Base-by-base conservation (phyloP, 1,140 invertebrate genomes). In the Cyclina sinensis region DNA sequence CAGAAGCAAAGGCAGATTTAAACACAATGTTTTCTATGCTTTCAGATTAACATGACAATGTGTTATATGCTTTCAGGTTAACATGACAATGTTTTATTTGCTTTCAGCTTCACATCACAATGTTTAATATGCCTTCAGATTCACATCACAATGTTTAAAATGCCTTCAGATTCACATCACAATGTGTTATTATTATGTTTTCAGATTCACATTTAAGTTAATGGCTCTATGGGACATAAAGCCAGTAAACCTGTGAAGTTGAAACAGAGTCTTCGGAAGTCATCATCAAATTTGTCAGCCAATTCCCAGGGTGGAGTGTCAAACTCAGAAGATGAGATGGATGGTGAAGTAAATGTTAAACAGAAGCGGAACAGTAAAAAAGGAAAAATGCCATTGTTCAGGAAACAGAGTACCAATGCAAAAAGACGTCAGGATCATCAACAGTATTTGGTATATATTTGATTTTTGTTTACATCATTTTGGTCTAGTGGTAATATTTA, bases 341-440 rank as follows among this genome's bases (percentile, higher is more conserved):
- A 86, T 24, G 70, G 70, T 0, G 51, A 76, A 7, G 3, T 84
- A 57, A 46, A 48, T 35, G 1, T 27, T 1, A 35, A 21, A 14
- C 32, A 37, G 46, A 62, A 78, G 24, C 24, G 43, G 27, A 76
- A 68, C 12, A 37, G 30, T 5, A 70, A 88, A 43, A 81, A 88
- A 32, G 35, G 59, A 37, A 86, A 86, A 27, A 88, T 88, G 86
- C 59, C 86, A 18, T 18, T 88, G 18, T 73, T 88, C 43, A 51
- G 86, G 9, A 80, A 70, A 27, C 74, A 81, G 39, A 79, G 74
- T 80, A 74, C 79, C 12, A 73, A 79, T n/a, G 86, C 86, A 5
- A 88, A 88, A 59, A 88, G 81, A 32, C 57, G 86, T 12, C 62
- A 51, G 30, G 73, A 88, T 37, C 78, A 88, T 73, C 86, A 88